A percentile compares a stretch with the other conserved stretches of the same genome.
Conservation (phyloP, 2,113 vertebrate genomes). For the Pterocles orientalis region DNA sequence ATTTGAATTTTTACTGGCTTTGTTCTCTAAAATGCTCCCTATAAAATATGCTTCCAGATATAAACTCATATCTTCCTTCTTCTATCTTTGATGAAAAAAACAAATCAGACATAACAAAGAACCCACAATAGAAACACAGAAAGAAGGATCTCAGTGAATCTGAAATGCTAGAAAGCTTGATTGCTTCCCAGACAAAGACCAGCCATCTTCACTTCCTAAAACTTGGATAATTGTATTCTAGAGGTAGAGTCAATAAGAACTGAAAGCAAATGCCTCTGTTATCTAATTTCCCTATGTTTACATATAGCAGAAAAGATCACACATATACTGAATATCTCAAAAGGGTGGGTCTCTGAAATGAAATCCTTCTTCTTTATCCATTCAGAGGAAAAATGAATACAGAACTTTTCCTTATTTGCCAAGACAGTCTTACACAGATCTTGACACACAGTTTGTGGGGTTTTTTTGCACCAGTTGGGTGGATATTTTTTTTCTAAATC, state of each 20-base stretch:
- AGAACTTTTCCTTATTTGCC: not conserved
- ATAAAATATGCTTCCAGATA: not conserved
- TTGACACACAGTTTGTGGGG: not conserved
- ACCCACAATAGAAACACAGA: not conserved
- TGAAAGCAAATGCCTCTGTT: not conserved
- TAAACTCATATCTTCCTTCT: not conserved
- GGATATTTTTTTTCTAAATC: not conserved
- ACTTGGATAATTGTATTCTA: not conserved
- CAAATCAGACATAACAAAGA: not conserved
- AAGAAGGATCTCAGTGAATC: not conserved
- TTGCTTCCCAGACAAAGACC: not conserved
- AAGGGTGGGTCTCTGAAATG: not conserved
- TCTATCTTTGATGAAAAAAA: not conserved
- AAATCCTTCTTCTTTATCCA: not conserved
- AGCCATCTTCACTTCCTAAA: not conserved
- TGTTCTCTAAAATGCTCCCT: not conserved
- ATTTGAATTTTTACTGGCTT: not conserved
- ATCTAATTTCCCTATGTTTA: not conserved
- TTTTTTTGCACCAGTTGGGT: not conserved
- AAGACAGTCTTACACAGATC: not conserved
- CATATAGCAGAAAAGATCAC: not conserved
- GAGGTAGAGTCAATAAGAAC: not conserved
- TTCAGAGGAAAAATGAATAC: not conserved
- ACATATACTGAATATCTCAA: not conserved
- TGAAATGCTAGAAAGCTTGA: not conserved